A percentile compares a stretch with the other conserved stretches of the same genome.
These are phyloP conservation scores for Stenodera caucasica DNA, from an alignment of 2,888 invertebrate genomes.

Conservation along the genomic window DNA sequence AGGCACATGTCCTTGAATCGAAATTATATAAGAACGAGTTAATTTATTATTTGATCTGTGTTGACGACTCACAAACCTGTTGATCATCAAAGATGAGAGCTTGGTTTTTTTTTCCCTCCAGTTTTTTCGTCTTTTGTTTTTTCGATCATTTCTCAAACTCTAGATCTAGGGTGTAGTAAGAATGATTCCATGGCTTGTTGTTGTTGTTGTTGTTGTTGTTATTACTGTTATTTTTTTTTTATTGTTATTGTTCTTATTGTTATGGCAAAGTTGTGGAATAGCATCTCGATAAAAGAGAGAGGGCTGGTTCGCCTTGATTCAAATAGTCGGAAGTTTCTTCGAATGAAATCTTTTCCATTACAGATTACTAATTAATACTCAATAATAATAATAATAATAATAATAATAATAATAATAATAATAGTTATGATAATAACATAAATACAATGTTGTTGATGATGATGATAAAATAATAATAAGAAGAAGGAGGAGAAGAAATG, in stretches of 20 bases:
- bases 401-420: not conserved
- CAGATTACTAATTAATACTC: not conserved
- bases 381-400: not conserved
- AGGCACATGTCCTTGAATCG: constrained; percentile 2
- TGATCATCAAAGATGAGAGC: not conserved
- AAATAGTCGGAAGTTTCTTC: constrained; percentile 7
- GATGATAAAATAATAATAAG: not conserved
- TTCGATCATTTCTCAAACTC: not conserved
- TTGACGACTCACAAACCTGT: not conserved
- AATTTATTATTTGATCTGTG: not conserved
- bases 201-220: not conserved
- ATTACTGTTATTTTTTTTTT: not conserved
- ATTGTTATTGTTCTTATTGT: constrained; percentile 4
- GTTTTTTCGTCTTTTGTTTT: not conserved
- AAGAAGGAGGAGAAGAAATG: too few species aligned
- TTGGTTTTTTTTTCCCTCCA: not conserved
- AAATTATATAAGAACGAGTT: constrained; percentile 2
- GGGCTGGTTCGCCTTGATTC: constrained; percentile 5
- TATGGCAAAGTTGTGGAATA: not conserved
- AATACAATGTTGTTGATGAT: too few species aligned
- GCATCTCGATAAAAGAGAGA: constrained; percentile 4
- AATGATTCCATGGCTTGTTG: not conserved
- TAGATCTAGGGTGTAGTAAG: not conserved
- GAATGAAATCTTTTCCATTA: not conserved
- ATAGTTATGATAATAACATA: not conserved